Base-by-base conservation (phyloP, 2,888 invertebrate species). In the Stictocephala bisonia region DNA sequence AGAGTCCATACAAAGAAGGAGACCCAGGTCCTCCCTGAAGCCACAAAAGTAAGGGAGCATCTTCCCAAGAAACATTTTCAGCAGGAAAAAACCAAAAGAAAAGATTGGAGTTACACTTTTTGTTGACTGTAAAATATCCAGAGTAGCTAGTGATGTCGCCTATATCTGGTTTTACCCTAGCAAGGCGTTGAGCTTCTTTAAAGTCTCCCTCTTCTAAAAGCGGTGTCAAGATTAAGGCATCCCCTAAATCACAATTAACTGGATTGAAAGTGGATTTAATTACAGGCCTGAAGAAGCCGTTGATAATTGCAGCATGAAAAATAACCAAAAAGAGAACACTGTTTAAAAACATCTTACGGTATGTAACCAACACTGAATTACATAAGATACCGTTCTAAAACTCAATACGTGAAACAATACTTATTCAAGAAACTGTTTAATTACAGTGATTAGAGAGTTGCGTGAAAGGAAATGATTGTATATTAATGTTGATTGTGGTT, bases 11-110 rank as follows among this genome's bases (percentile, higher is more conserved):
- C 31, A 95, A 83, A 0, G 94, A 94, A 0, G 91, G 87, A 0
- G 92, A 92, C 0, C 94, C 94, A 0, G 95, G 95, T 0, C 95
- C 95, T 3, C 95, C 95, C 84, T 95, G 93, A 2, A 95, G 85
- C 95, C 95, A 95, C 3, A 95, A 84, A 0, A 94, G 84, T 0
- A 95, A 90, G 0, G 88, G 90, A 2, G 87, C 86, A 4, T 82
- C 80, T 35, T 81, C 77, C 9, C 81, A 93, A 1, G 35, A 3
- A 31, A 71, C 80, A 51, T 83, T 83, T 79, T 82, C 79, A 0
- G 85, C 83, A 1, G 85, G 85, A 77, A 86, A 85, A 78, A 85
- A 86, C 86, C 86, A 86, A 80, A 86, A 86, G 80, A 85, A 87
- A 78, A 85, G 80, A 78, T 86, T 86, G 51, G 85, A 84, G 68